Evolutionary conservation across 2,888 invertebrate species (phyloP).

Genomic region (Monoplex corrugatus): DNA sequence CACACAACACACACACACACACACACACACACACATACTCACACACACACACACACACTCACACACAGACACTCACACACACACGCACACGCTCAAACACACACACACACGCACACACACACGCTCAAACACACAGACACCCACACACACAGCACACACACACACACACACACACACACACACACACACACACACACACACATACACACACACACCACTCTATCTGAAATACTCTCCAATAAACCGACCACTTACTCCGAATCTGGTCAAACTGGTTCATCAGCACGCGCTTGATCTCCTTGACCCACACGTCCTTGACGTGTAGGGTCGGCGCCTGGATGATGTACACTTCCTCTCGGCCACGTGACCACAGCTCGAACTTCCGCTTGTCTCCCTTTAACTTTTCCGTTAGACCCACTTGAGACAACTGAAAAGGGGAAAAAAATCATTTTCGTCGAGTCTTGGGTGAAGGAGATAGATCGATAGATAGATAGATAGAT

Average conservation of each 20-base stretch:
- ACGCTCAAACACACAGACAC: too few species aligned
- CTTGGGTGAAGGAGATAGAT: too few species aligned
- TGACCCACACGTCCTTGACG: slow-evolving; percentile 95
- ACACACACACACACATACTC: too few species aligned
- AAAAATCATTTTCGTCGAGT: too few species aligned
- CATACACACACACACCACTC: too few species aligned
- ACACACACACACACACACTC: not conserved
- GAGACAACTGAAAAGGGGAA: slow-evolving; percentile 88
- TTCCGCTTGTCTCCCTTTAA: slow-evolving; percentile 92
- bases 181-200: too few species aligned
- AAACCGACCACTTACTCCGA: slow-evolving; percentile 77
- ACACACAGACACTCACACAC: too few species aligned
- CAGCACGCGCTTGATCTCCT: slow-evolving; percentile 93
- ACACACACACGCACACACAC: not conserved
- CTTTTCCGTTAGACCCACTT: slow-evolving; percentile 96
- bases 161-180: too few species aligned
- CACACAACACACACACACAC: too few species aligned
- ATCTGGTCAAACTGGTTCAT: slow-evolving; percentile 94
- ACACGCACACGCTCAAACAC: not conserved
- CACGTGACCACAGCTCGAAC: slow-evolving; percentile 98
- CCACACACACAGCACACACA: too few species aligned
- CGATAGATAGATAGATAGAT: too few species aligned
- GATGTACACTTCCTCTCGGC: slow-evolving; percentile 95
- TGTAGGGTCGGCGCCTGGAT: slow-evolving; percentile 91
- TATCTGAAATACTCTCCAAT: too few species aligned